phyloP scores from a whole-genome alignment of 2,888 invertebrate genomes.

The Emesis furor region DNA sequence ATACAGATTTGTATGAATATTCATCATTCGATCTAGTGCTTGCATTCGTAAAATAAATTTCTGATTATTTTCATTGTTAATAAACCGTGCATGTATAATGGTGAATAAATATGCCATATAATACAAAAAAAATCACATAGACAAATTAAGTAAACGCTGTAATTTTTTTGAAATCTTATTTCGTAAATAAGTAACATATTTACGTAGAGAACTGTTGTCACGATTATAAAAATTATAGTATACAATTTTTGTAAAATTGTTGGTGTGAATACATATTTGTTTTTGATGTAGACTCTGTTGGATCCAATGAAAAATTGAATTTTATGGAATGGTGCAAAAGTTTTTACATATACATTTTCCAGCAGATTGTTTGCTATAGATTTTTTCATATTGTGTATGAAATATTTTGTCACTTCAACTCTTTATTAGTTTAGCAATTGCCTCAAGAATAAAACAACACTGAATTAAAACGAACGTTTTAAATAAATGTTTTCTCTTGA shows the following conservation, averaged over 20 bases:
- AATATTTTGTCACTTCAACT: no score
- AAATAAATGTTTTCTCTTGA: no score
- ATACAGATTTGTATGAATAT: constrained; percentile 76
- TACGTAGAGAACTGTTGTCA: constrained; percentile 10
- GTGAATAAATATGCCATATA: constrained; percentile 74
- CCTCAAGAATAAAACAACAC: no score
- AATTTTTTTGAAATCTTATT: constrained; percentile 41
- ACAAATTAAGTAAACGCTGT: constrained; percentile 12
- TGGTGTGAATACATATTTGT: constrained; percentile 78
- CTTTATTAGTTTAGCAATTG: no score
- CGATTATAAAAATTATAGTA: constrained; percentile 70
- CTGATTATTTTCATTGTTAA: constrained; percentile 79
- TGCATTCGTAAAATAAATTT: constrained; percentile 81
- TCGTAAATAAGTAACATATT: background rate
- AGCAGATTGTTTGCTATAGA: constrained; percentile 82
- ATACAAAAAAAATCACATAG: constrained; percentile 48
- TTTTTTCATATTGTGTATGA: constrained; percentile 71
- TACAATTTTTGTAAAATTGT: constrained; percentile 80
- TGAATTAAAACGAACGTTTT: no score
- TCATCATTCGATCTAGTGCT: constrained; percentile 82
- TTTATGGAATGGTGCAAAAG: constrained; percentile 76
- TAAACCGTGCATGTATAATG: constrained; percentile 81
- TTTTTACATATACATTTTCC: constrained; percentile 79
- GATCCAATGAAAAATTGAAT: constrained; percentile 80
- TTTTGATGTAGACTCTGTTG: constrained; percentile 79